Percentiles rank a stretch among this genome's conserved stretches.
Evolutionary conservation across 2,797 vertebrate genomes (phyloP).

Genomic region (Poliocrania exsul): DNA sequence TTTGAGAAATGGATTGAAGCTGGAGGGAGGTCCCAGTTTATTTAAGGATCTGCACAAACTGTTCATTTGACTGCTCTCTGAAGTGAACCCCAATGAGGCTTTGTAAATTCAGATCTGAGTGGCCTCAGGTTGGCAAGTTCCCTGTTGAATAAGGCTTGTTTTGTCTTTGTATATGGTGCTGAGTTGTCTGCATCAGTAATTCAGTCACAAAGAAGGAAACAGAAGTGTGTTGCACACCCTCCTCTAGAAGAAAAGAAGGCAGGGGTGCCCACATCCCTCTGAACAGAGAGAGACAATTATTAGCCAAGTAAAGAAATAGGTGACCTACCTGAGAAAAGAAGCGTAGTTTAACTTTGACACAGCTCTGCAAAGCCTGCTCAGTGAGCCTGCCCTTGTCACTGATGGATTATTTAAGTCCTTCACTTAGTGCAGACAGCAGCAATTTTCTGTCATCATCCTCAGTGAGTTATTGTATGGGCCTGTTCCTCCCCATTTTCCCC

Average conservation of each 20-base stretch:
- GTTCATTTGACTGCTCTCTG: neutral
- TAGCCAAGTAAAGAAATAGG: neutral
- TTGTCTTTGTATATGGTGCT: neutral
- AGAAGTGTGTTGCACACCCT: neutral
- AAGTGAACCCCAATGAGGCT: neutral
- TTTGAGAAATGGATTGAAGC: neutral
- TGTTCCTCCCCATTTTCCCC: constrained; percentile 22
- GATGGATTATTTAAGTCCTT: constrained; percentile 43
- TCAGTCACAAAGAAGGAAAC: neutral
- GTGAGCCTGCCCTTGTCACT: neutral
- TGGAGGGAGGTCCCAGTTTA: neutral
- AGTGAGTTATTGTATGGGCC: neutral
- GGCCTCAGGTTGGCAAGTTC: neutral
- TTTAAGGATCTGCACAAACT: neutral
- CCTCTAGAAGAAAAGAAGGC: neutral
- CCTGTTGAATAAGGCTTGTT: neutral
- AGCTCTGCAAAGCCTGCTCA: constrained; percentile 11
- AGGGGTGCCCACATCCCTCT: neutral
- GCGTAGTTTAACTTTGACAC: constrained; percentile 28
- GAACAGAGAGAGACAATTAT: neutral
- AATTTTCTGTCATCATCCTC: constrained; percentile 54
- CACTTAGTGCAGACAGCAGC: constrained; percentile 41
- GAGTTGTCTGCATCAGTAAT: neutral
- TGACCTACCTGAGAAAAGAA: constrained; percentile 32
- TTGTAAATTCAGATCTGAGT: neutral